Evolutionary conservation across 2,888 invertebrate genomes (phyloP).

Genomic region (Alsophila aescularia): DNA sequence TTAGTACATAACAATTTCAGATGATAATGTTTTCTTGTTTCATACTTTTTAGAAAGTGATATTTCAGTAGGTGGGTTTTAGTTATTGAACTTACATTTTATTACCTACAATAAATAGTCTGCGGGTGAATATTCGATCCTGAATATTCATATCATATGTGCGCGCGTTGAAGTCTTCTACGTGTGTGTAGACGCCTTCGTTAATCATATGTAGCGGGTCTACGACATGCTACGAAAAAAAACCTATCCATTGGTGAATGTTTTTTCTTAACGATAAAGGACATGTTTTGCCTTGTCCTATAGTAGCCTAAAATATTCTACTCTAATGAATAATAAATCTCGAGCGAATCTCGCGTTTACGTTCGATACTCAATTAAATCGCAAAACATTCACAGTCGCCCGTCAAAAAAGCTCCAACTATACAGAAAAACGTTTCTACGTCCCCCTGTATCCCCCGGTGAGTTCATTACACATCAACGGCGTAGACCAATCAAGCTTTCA

Average conservation of each 20-base stretch:
- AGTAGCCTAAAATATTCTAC: slow-evolving; percentile 19
- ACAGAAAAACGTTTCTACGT: slow-evolving; percentile 59
- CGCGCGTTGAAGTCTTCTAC: slow-evolving; percentile 48
- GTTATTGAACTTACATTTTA: too few relatives aligned
- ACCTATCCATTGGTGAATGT: background rate
- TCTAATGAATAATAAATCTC: slow-evolving; percentile 31
- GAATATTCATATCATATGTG: slow-evolving; percentile 45
- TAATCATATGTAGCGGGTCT: slow-evolving; percentile 43
- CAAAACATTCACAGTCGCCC: slow-evolving; percentile 41
- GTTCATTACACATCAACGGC: slow-evolving; percentile 74
- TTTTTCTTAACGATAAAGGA: background rate
- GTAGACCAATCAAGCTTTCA: slow-evolving; percentile 80
- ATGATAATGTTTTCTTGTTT: too few relatives aligned
- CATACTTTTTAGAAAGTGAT: too few relatives aligned
- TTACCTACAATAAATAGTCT: too few relatives aligned
- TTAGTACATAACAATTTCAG: too few relatives aligned
- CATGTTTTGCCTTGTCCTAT: background rate
- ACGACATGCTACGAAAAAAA: slow-evolving; percentile 37
- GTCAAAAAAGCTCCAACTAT: slow-evolving; percentile 53
- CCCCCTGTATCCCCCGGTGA: slow-evolving; percentile 54
- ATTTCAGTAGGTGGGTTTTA: too few relatives aligned
- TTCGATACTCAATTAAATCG: slow-evolving; percentile 50
- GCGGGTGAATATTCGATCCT: too few relatives aligned
- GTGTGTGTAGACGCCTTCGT: slow-evolving; percentile 46
- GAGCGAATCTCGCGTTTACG: slow-evolving; percentile 32